Conservation (phyloP, 35 echinoderm and acorn worm species). For the Heliocidaris erythrogramma region DNA sequence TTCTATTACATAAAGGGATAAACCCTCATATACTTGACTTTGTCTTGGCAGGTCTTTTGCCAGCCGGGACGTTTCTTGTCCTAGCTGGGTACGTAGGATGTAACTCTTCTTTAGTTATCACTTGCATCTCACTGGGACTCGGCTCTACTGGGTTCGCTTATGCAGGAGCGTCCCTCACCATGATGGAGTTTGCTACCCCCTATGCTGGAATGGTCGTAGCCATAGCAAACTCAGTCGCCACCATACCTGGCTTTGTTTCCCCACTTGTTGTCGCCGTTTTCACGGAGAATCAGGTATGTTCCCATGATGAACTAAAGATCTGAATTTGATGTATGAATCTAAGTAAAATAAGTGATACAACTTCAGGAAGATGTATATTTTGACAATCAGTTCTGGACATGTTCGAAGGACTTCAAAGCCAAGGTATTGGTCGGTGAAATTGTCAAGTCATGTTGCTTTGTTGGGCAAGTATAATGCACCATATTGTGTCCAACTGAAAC, state of each 20-base stretch:
- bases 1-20: not conserved
- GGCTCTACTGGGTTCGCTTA: not conserved
- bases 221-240: not conserved
- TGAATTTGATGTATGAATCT: no score
- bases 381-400: no score
- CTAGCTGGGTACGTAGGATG: not conserved
- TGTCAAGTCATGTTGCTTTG: not conserved
- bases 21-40: not conserved
- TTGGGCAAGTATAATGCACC: not conserved
- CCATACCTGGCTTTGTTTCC: not conserved
- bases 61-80: not conserved
- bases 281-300: constrained; percentile 13
- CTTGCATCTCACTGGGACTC: not conserved
- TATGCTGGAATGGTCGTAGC: not conserved
- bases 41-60: not conserved
- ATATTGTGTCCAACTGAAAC: not conserved
- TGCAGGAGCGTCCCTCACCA: not conserved
- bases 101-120: not conserved
- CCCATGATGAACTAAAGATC: not conserved
- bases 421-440: not conserved
- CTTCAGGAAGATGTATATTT: no score
- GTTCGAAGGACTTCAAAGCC: no score
- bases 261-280: not conserved
- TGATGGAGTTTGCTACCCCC: constrained; percentile 24
- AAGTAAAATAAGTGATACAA: no score